A percentile compares a stretch with the other conserved stretches of the same genome.
Evolutionary conservation across 2,113 vertebrate species (phyloP).

Genomic region (Ondatra zibethicus): DNA sequence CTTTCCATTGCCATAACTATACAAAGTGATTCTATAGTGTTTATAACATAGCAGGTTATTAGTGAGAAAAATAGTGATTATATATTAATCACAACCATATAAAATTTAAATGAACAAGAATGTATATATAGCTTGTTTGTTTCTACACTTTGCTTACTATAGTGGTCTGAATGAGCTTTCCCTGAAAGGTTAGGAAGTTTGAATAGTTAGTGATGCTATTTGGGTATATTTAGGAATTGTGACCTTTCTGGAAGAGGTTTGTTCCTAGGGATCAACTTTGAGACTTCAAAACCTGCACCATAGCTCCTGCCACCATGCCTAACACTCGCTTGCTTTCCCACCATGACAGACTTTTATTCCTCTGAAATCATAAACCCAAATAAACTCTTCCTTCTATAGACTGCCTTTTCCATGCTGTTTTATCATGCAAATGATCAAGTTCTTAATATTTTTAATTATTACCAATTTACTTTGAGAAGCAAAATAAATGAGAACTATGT

Average conservation of each 20-base stretch:
- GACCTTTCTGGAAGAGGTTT: neutral
- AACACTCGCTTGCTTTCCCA: too few relatives aligned
- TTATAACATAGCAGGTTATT: neutral
- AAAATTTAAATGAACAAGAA: neutral
- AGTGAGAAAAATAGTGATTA: neutral
- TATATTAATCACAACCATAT: neutral
- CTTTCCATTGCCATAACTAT: neutral
- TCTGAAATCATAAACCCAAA: neutral
- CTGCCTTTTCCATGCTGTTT: neutral
- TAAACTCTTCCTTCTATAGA: neutral
- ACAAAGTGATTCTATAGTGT: neutral
- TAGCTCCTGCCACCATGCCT: too few relatives aligned
- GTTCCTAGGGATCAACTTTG: neutral
- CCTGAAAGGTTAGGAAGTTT: neutral
- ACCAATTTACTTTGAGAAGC: neutral
- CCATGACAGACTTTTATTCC: neutral
- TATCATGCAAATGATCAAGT: neutral
- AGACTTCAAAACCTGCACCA: neutral
- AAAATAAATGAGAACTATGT: neutral
- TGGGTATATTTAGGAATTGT: neutral
- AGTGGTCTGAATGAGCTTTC: neutral
- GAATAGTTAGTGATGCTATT: neutral
- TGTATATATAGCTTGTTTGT: neutral
- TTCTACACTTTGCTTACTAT: neutral
- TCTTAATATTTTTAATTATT: neutral